Conservation (phyloP, 2,113 vertebrate species). For the Myanophis thanlyinensis region DNA sequence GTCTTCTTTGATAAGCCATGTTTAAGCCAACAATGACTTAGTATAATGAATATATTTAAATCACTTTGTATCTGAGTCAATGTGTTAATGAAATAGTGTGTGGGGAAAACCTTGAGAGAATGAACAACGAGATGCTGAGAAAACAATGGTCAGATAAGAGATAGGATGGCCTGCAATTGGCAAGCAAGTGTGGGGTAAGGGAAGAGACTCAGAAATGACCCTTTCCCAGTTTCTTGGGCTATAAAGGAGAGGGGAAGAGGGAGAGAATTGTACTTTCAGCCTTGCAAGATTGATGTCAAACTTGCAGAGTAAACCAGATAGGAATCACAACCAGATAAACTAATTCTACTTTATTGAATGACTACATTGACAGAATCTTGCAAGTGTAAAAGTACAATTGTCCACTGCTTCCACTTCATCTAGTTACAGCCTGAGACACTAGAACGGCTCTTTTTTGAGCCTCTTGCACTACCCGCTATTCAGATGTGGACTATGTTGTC, state of each 20-base stretch:
- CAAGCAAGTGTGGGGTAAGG: not conserved
- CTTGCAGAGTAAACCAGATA: not conserved
- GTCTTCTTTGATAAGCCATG: not conserved
- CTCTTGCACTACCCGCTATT: not conserved
- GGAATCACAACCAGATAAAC: not conserved
- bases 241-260: not conserved
- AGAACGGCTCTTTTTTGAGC: not conserved
- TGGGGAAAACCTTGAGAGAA: not conserved
- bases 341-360: not conserved
- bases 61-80: not conserved
- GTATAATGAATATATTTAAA: not conserved
- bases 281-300: not conserved
- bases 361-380: not conserved
- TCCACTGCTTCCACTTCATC: not conserved
- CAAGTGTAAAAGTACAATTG: not conserved
- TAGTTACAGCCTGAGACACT: not conserved
- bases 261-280: not conserved
- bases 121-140: not conserved
- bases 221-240: not conserved
- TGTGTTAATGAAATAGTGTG: not conserved
- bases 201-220: not conserved
- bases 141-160: not conserved
- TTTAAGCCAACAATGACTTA: not conserved
- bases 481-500: not conserved
- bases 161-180: not conserved